These are phyloP conservation scores for Montipora sp. DNA, from an alignment of 64 coral and sea anemone genomes.

Conservation along the genomic window DNA sequence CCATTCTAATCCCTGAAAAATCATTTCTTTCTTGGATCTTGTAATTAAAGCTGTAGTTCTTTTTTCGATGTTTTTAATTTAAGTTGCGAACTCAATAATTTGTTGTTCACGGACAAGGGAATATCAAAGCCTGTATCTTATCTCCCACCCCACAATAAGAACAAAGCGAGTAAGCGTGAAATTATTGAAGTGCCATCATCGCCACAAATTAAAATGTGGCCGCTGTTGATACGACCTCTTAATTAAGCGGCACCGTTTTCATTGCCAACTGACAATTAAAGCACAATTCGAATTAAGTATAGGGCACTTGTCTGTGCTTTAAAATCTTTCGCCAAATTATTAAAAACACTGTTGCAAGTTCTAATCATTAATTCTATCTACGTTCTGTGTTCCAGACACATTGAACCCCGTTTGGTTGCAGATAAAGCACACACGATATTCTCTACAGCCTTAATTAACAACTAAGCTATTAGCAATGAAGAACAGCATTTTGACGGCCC, in stretches of 20 bases:
- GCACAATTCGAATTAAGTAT: conserved; percentile 51
- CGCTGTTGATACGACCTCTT: conserved; percentile 21
- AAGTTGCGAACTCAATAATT: background rate
- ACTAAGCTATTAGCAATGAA: background rate
- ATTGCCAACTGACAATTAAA: conserved; percentile 23
- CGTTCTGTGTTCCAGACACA: background rate
- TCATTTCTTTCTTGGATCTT: conserved; percentile 30
- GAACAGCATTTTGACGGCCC: background rate
- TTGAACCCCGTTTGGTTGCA: no score
- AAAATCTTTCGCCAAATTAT: background rate
- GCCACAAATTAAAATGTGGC: conserved; percentile 28
- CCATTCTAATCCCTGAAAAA: background rate
- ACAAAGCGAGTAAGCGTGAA: conserved; percentile 36
- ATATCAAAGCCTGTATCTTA: background rate
- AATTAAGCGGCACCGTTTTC: background rate
- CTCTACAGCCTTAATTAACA: conserved; percentile 2
- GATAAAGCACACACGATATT: background rate
- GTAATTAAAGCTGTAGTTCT: conserved; percentile 4
- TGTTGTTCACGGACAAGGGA: background rate
- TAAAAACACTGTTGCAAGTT: no score
- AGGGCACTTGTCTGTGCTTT: background rate
- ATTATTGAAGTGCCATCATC: conserved; percentile 14
- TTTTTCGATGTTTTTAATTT: conserved; percentile 32
- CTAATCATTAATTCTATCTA: no score
- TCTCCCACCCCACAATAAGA: background rate